Evolutionary conservation across 2,888 invertebrate genomes (phyloP).

Genomic region (Agriotes lineatus): DNA sequence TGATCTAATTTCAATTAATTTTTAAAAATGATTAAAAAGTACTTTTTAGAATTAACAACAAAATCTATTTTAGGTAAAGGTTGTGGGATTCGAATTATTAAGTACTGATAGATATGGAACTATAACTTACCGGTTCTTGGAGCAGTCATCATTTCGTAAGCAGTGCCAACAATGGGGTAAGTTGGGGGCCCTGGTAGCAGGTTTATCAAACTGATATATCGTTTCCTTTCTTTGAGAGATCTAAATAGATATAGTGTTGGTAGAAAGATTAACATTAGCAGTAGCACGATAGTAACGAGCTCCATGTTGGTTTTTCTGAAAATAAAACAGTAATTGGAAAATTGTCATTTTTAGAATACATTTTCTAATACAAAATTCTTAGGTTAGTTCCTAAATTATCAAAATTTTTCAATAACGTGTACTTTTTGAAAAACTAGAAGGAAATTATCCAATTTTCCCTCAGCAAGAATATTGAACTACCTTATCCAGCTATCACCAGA

Average conservation of each 20-base stretch:
- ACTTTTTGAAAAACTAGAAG: background rate
- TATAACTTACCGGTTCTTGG: conserved; percentile 44
- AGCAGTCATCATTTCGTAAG: conserved; percentile 38
- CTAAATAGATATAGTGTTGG: conserved; percentile 34
- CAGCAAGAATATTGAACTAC: too few relatives aligned
- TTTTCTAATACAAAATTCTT: too few relatives aligned
- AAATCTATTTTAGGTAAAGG: background rate
- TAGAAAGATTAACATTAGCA: conserved; percentile 26
- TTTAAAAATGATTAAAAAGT: too few relatives aligned
- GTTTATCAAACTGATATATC: conserved; percentile 14
- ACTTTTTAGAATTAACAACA: too few relatives aligned
- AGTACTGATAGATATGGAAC: background rate
- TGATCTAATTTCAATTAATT: too few relatives aligned
- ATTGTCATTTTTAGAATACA: too few relatives aligned
- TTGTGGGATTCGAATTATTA: too few relatives aligned
- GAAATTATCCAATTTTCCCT: too few relatives aligned
- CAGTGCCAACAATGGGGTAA: conserved; percentile 50
- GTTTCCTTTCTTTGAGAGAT: conserved; percentile 20
- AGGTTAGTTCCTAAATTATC: too few relatives aligned
- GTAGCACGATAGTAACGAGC: conserved; percentile 24
- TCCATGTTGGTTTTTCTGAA: conserved; percentile 32
- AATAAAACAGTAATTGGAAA: background rate
- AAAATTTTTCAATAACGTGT: too few relatives aligned
- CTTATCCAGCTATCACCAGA: too few relatives aligned
- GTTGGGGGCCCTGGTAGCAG: conserved; percentile 43